Conservation (phyloP, 2,888 invertebrate species). For the Hecatera dysodea region DNA sequence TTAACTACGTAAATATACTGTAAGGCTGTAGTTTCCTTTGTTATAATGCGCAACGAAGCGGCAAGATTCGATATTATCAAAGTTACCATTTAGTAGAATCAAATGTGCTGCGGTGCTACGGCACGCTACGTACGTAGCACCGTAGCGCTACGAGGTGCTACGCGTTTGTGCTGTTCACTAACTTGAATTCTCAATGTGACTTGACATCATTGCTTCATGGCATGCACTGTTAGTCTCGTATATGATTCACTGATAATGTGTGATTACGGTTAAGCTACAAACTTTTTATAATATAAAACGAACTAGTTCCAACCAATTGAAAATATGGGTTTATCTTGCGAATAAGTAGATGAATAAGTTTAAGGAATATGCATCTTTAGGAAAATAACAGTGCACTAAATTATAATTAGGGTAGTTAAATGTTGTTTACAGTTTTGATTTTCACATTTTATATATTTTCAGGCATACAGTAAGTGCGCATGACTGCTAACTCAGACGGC, state of each 20-base stretch:
- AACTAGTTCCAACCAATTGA: slow-evolving; percentile 74
- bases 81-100: slow-evolving; percentile 50
- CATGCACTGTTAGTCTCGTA: too few species aligned
- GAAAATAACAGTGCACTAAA: slow-evolving; percentile 6
- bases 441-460: slow-evolving; percentile 3
- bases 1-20: slow-evolving; percentile 51
- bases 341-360: slow-evolving; percentile 22
- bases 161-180: neutral
- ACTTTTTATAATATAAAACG: slow-evolving; percentile 73
- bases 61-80: slow-evolving; percentile 27
- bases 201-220: neutral
- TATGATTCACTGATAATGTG: neutral
- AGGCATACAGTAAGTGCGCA: slow-evolving; percentile 3
- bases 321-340: slow-evolving; percentile 43
- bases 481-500: slow-evolving; percentile 12
- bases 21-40: slow-evolving; percentile 34
- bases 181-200: slow-evolving; percentile 12
- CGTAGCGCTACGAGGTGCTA: slow-evolving; percentile 46
- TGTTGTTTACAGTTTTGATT: neutral
- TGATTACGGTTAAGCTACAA: slow-evolving; percentile 60
- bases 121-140: slow-evolving; percentile 40
- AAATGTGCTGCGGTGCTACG: slow-evolving; percentile 14
- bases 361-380: neutral
- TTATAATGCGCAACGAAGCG: slow-evolving; percentile 23
- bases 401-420: neutral